phyloP scores from a whole-genome alignment of 2,888 invertebrate genomes.

The Meloe dianella region DNA sequence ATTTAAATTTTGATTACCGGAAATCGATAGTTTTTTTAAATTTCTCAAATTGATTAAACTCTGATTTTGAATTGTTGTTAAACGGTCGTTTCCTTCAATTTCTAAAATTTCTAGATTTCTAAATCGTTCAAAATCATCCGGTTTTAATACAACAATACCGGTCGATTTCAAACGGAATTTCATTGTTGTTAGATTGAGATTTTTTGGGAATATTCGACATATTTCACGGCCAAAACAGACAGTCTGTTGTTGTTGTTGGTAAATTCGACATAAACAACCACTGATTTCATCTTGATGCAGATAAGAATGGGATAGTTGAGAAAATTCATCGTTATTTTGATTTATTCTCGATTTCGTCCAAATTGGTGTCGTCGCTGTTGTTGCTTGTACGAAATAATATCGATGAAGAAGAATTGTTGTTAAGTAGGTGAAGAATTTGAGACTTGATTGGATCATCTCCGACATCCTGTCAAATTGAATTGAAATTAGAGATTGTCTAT shows the following conservation, averaged over 20 bases:
- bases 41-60: conserved; percentile 61
- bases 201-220: conserved; percentile 62
- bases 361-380: background rate
- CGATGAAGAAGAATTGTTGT: background rate
- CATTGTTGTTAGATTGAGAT: conserved; percentile 57
- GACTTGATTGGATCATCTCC: background rate
- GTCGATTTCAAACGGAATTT: conserved; percentile 63
- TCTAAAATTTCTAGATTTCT: conserved; percentile 59
- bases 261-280: conserved; percentile 64
- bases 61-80: conserved; percentile 61
- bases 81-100: conserved; percentile 64
- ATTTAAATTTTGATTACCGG: conserved; percentile 62
- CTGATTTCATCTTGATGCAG: conserved; percentile 26
- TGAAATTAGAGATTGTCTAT: background rate
- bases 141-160: conserved; percentile 58
- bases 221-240: conserved; percentile 65
- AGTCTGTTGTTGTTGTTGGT: conserved; percentile 50
- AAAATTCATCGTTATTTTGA: background rate
- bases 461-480: background rate
- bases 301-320: background rate
- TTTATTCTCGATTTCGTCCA: background rate
- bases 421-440: background rate
- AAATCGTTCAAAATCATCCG: conserved; percentile 59
- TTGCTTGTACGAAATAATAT: background rate
- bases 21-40: conserved; percentile 63